Evolutionary conservation across 2,113 vertebrate species (phyloP), one percentile per base, ranked within the genome.

Genomic region (Coracopsis vasa): DNA sequence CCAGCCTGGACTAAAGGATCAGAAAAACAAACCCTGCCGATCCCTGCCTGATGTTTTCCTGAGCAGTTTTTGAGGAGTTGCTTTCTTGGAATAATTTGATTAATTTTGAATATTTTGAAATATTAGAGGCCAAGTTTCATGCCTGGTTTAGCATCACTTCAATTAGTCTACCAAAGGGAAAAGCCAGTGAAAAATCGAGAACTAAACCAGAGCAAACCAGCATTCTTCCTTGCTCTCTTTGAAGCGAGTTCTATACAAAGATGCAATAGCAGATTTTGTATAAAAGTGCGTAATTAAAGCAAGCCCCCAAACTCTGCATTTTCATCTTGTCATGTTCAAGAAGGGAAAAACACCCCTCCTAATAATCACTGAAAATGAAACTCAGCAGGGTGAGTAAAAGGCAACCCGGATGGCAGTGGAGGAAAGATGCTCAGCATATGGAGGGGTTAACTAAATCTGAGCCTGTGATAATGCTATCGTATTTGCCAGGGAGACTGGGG

Each of bases 401-500:
- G 37, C 84, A 75, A 25, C n/a, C 37, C 5, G 31, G 37, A 58
- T 42, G 28, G 60, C 82, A 86, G 39, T n/a, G 67, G 54, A 94
- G 44, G 48, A 95, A 44, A 69, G 80, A 44, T 39, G 80, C n/a
- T 88, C 13, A 1, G 86, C 73, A 88, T 79, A 84, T 82, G 86
- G 73, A 95, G 41, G 82, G 92, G 91, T 95, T 97, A 96, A 95
- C 41, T 85, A 45, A 93, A 94, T 51, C 77, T 53, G 80, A 91
- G 86, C 88, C 70, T 79, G 73, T 51, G 62, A 58, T 86, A 88
- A 35, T 85, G 77, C 61, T 91, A 20, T 81, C 0, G 0, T 87
- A 41, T 92, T 75, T 92, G 80, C 94, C 78, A 95, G 82, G 64
- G 88, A 96, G 80, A 78, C 9, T 35, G 50, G 71, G 88, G 77